Conservation (phyloP, 2,888 invertebrate species). For the Tiphia femorata region DNA sequence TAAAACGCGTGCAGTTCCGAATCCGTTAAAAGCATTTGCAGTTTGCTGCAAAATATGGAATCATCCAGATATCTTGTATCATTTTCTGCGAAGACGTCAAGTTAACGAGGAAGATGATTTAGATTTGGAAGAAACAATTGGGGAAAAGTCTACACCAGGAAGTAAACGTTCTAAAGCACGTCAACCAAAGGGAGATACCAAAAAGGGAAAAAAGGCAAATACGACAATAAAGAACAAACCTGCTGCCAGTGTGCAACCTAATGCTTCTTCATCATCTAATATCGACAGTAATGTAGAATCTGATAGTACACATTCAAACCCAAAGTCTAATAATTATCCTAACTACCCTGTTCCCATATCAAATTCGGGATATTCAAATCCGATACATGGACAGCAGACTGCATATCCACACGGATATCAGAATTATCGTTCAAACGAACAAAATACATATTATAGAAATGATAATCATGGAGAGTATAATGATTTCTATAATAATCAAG, state of each 20-base stretch:
- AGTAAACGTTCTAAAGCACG: conserved; percentile 66
- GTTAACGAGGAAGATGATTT: conserved; percentile 84
- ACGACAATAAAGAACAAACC: conserved; percentile 70
- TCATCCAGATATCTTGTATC: conserved; percentile 92
- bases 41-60: conserved; percentile 99
- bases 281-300: conserved; percentile 40
- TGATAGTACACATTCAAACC: conserved; percentile 25
- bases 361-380: conserved; percentile 52
- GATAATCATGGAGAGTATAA: conserved; percentile 52
- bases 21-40: conserved; percentile 97
- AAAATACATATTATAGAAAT: conserved; percentile 57
- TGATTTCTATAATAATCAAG: conserved; percentile 59
- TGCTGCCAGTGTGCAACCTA: conserved; percentile 72
- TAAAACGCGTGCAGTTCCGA: conserved; percentile 86
- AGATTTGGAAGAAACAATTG: conserved; percentile 84
- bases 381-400: conserved; percentile 35
- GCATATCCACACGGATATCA: conserved; percentile 55
- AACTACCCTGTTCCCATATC: conserved; percentile 51
- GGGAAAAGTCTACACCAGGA: conserved; percentile 67
- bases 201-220: conserved; percentile 59
- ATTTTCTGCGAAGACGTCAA: conserved; percentile 86
- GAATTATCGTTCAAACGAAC: conserved; percentile 58
- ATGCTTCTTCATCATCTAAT: conserved; percentile 55
- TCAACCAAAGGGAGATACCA: conserved; percentile 66
- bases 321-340: conserved; percentile 48